Evolutionary conservation across 2,888 invertebrate genomes (phyloP), one percentile per base, ranked within the genome.

Genomic region (Brachypterus glaber): DNA sequence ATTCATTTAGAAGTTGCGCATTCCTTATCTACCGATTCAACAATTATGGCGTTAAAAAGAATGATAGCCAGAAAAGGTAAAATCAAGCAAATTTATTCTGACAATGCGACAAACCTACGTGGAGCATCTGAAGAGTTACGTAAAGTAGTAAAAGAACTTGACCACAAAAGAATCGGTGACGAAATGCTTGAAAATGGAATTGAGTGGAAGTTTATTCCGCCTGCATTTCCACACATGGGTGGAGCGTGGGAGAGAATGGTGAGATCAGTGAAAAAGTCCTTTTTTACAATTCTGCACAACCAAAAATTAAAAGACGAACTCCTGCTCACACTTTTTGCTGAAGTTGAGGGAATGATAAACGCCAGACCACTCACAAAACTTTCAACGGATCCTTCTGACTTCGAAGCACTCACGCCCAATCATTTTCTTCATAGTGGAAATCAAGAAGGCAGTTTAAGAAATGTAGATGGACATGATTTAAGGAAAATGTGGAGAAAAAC

Each of bases 1-100:
- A 31, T 43, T 5, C 26, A 43, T 30, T 11, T 40, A 15, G 32
- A 40, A 31, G 30, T 43, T 9, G 40, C 31, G 1, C 13, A 37
- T 11, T 29, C 36, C 12, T 8, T 39, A 8, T 33, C 26, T 4
- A 31, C 30, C 2, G 34, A 30, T 13, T 37, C 37, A 2, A 18
- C 41, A 3, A 37, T 41, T 8, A 37, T 37, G 29, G 27, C 35
- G 17, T 27, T 35, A 2, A 26, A 18, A 15, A 35, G 35, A 26
- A 11, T 35, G 16, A 27, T 35, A n/a, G 7, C 15, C 2, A 2
- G 27, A 14, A 18, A 18, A n/a, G n/a, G n/a, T n/a, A n/a, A n/a
- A n/a, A n/a, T n/a, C n/a, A n/a, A n/a, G n/a, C n/a, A n/a, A n/a
- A n/a, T n/a, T n/a, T n/a, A n/a, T n/a, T n/a, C n/a, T 12, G n/a